Conservation (phyloP, 2,888 invertebrate species). For the Leptopilina myrica region DNA sequence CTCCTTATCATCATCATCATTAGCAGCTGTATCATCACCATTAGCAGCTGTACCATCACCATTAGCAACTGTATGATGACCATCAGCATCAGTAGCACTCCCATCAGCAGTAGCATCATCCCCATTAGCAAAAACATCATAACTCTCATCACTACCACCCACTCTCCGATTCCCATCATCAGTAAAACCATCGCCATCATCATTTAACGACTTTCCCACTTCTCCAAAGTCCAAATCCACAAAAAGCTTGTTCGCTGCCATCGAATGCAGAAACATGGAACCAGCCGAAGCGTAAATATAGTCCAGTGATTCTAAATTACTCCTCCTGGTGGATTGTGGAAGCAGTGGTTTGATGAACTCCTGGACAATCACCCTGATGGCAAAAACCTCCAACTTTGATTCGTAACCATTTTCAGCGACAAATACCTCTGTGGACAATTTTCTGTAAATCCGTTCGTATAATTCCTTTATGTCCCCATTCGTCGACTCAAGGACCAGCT, state of each 20-base stretch:
- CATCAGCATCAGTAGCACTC: too few relatives aligned
- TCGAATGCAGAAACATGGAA: background rate
- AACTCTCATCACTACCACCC: too few relatives aligned
- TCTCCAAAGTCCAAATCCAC: too few relatives aligned
- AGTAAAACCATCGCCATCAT: too few relatives aligned
- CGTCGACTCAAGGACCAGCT: background rate
- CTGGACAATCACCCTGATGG: background rate
- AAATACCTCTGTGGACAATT: background rate
- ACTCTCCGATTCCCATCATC: too few relatives aligned
- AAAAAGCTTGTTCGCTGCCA: too few relatives aligned
- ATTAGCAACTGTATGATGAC: too few relatives aligned
- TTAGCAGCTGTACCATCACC: too few relatives aligned
- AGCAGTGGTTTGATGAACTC: background rate
- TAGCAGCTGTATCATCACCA: too few relatives aligned
- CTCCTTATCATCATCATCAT: too few relatives aligned
- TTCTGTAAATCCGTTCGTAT: background rate
- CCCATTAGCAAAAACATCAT: too few relatives aligned
- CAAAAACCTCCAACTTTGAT: background rate
- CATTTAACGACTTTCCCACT: background rate
- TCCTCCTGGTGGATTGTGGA: background rate
- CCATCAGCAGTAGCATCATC: too few relatives aligned
- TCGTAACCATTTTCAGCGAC: background rate
- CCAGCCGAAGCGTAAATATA: background rate
- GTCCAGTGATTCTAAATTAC: background rate
- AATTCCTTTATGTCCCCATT: background rate